Percentiles rank a stretch among this genome's conserved stretches.
phyloP scores from a whole-genome alignment of 2,797 vertebrate genomes.

The Syngnathus acus region DNA sequence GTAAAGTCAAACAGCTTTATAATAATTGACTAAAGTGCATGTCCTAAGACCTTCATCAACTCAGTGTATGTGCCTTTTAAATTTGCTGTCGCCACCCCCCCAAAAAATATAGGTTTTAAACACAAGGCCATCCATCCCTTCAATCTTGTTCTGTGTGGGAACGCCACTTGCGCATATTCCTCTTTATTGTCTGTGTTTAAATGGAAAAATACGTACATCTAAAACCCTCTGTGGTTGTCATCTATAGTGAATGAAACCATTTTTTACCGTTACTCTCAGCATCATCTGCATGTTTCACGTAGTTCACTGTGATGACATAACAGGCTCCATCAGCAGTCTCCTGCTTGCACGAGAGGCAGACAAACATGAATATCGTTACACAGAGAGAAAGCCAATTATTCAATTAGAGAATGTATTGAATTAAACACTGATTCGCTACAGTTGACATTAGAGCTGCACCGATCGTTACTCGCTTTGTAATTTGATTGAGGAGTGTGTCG shows the following conservation, averaged over 20 bases:
- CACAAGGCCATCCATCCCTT: not conserved
- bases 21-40: not conserved
- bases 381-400: conserved; percentile 52
- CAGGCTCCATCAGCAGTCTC: conserved; percentile 48
- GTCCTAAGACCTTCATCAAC: not conserved
- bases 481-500: conserved; percentile 37
- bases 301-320: conserved; percentile 45
- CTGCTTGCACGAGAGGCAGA: conserved; percentile 29
- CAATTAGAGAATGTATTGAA: conserved; percentile 52
- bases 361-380: conserved; percentile 49
- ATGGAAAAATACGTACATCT: conserved; percentile 30
- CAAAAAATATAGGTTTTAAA: not conserved
- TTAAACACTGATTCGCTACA: conserved; percentile 55
- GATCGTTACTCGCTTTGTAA: conserved; percentile 56
- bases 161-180: not conserved
- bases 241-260: conserved; percentile 12
- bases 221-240: conserved; percentile 27
- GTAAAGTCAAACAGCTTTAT: not conserved
- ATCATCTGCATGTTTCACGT: conserved; percentile 48
- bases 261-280: conserved; percentile 34
- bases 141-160: not conserved
- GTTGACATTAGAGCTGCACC: conserved; percentile 55
- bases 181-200: conserved; percentile 23
- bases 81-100: not conserved
- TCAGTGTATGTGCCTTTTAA: not conserved